These are phyloP conservation scores for Cephonodes hylas DNA, from an alignment of 2,888 invertebrate species.

Conservation along the genomic window DNA sequence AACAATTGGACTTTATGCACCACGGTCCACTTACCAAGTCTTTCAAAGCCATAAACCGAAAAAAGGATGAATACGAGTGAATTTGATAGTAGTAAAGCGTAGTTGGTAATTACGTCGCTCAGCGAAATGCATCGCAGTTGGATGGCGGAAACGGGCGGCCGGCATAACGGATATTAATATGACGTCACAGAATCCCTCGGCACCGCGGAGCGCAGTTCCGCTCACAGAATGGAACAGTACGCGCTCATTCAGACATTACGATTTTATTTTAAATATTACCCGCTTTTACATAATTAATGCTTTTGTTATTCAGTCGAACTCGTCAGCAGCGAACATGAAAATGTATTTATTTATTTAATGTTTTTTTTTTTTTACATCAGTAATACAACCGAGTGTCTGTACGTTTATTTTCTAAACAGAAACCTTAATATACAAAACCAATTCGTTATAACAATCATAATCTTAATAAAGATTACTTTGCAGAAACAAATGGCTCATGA, in stretches of 20 bases:
- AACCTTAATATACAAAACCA: too few relatives aligned
- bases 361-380: too few relatives aligned
- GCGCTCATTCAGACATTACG: slow-evolving; percentile 41
- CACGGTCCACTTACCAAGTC: neutral
- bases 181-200: slow-evolving; percentile 58
- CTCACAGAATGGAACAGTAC: slow-evolving; percentile 50
- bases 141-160: slow-evolving; percentile 51
- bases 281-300: neutral
- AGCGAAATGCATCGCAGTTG: slow-evolving; percentile 39
- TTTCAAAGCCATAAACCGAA: neutral
- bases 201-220: slow-evolving; percentile 53
- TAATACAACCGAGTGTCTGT: too few relatives aligned
- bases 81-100: neutral
- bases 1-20: neutral
- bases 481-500: too few relatives aligned
- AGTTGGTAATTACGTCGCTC: slow-evolving; percentile 22
- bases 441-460: too few relatives aligned
- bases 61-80: neutral
- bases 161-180: slow-evolving; percentile 59
- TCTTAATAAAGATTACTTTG: too few relatives aligned
- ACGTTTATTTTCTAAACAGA: too few relatives aligned
- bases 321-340: neutral
- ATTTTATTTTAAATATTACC: slow-evolving; percentile 18
- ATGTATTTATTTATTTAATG: neutral
- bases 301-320: slow-evolving; percentile 7